Base-by-base conservation (phyloP, 2,113 vertebrate genomes). In the Sinocyclocheilus anophthalmus region DNA sequence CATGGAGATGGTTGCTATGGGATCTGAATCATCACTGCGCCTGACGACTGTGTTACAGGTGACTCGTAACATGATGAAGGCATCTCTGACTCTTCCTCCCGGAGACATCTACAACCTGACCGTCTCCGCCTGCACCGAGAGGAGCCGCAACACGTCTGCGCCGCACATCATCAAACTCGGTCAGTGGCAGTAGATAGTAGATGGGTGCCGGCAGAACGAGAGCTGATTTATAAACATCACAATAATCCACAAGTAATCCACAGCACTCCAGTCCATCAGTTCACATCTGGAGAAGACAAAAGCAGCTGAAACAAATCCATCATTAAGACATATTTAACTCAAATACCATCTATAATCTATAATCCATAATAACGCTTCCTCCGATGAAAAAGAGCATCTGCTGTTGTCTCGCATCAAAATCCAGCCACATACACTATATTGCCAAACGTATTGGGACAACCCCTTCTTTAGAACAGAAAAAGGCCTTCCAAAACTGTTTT, bases 21-120 rank as follows among this genome's bases (percentile, higher is more conserved):
- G 55, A 5, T 20, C 55, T 59, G 61, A 65, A 26, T 65, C 61
- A 65, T 65, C 61, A 14, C n/a, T 63, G 42, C 55, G 24, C 20
- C 57, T 59, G 20, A 59, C 8, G 20, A 59, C 57, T 83, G 33
- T 67, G 45, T 57, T 83, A 53, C 18, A 99, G 98, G 96, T 99
- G 22, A 97, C 96, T 0, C 96, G 96, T 65, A 97, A 90, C 12
- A 93, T 94, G 90, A 98, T 98, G 97, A 96, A 95, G 5, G 95
- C 98, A 0, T 94, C 94, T 76, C 92, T 99, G 82, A 95, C 93
- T 12, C 91, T 99, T 76, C 97, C 97, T 55, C 96, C 98, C 0
- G 98, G 98, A 22, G 98, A 99, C 92, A 97, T 98, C 87, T 99
- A 99, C 91, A 99, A 99, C 89, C 94, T 99, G 73, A 99, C 97